These are phyloP conservation scores for Polypterus senegalus DNA, from an alignment of 2,113 vertebrate species.

Conservation along the genomic window DNA sequence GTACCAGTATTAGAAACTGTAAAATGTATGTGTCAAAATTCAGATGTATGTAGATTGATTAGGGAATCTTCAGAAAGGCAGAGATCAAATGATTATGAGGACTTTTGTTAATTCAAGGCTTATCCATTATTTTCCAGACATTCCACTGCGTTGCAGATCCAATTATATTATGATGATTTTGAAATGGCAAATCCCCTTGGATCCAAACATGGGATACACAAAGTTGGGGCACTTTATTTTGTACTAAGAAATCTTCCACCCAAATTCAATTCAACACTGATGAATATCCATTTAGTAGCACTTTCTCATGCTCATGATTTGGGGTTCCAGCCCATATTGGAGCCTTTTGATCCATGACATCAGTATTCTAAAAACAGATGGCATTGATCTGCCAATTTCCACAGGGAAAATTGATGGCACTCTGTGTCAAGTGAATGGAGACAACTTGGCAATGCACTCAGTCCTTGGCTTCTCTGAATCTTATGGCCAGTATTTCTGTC, in stretches of 20 bases:
- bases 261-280: slow-evolving; percentile 14
- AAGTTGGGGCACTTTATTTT: slow-evolving; percentile 20
- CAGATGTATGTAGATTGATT: slow-evolving; percentile 20
- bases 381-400: no score
- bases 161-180: slow-evolving; percentile 17
- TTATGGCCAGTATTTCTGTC: no score
- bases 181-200: slow-evolving; percentile 17
- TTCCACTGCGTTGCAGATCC: slow-evolving; percentile 15
- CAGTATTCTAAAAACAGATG: no score
- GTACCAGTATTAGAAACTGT: slow-evolving; percentile 27
- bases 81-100: slow-evolving; percentile 1
- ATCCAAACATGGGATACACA: slow-evolving; percentile 16
- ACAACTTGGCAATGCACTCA: no score
- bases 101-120: slow-evolving; percentile 18
- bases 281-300: slow-evolving; percentile 18
- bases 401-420: no score
- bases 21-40: slow-evolving; percentile 20
- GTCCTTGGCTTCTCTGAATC: no score
- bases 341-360: no score
- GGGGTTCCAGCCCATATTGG: no score
- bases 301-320: no score
- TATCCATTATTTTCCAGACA: slow-evolving; percentile 20
- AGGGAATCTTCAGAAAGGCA: slow-evolving; percentile 12
- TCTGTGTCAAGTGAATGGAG: no score
- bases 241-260: slow-evolving; percentile 16